These are phyloP conservation scores for Onychorhynchus coronatus DNA, from an alignment of 2,113 vertebrate species.

Conservation along the genomic window DNA sequence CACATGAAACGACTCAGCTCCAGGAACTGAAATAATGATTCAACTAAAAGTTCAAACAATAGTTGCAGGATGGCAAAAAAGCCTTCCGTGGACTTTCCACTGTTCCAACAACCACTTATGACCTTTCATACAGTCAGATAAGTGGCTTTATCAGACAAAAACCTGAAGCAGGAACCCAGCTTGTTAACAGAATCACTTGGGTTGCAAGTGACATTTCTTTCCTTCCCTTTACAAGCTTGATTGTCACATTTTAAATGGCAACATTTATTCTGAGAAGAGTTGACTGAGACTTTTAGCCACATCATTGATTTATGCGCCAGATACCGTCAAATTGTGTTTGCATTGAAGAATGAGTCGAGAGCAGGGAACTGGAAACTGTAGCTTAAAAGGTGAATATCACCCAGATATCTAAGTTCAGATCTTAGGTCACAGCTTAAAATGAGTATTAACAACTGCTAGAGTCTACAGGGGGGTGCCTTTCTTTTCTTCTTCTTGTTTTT, in stretches of 20 bases:
- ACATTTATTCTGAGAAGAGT: conserved; percentile 31
- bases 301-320: background rate
- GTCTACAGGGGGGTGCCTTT: background rate
- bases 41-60: conserved; percentile 1
- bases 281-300: conserved; percentile 2
- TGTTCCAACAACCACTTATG: background rate
- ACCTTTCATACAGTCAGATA: conserved; percentile 25
- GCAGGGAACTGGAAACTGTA: background rate
- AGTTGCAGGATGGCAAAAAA: background rate
- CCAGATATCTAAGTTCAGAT: background rate
- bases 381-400: conserved; percentile 4
- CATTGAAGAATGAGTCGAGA: background rate
- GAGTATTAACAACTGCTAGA: background rate
- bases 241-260: conserved; percentile 44
- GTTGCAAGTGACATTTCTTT: conserved; percentile 37
- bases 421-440: background rate
- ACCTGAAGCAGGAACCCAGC: conserved; percentile 4
- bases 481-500: background rate
- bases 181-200: conserved; percentile 35
- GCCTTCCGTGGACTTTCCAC: conserved; percentile 27
- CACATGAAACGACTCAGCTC: background rate
- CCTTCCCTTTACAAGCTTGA: conserved; percentile 20
- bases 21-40: conserved; percentile 19
- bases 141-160: conserved; percentile 23
- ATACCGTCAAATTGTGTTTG: background rate